phyloP scores from a whole-genome alignment of 2,797 vertebrate species.

The Margarornis squamiger region DNA sequence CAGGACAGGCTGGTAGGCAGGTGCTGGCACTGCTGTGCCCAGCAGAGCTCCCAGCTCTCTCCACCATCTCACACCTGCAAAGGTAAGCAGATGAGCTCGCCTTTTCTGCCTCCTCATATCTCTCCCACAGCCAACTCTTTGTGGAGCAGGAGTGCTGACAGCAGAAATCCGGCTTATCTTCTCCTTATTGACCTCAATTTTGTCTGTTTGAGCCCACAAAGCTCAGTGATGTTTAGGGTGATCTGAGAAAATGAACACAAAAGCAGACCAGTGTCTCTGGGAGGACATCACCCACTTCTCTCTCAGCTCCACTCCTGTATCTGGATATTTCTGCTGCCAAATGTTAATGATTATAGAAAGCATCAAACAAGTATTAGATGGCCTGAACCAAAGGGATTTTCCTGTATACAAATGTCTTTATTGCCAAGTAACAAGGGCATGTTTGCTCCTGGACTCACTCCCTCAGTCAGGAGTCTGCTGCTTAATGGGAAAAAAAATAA shows the following conservation, averaged over 20 bases:
- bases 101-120: not conserved
- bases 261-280: accelerated
- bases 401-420: not conserved
- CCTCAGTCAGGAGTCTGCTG: not conserved
- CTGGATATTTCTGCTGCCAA: not conserved
- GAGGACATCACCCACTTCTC: not conserved
- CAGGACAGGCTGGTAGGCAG: accelerated
- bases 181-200: not conserved
- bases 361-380: not conserved
- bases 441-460: not conserved
- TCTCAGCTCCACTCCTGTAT: not conserved
- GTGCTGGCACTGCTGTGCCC: not conserved
- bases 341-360: not conserved
- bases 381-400: not conserved
- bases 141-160: not conserved
- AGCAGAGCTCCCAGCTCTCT: accelerated
- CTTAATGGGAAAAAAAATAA: not conserved
- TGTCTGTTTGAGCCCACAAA: not conserved
- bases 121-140: not conserved
- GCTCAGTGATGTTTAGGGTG: not conserved
- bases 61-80: not conserved
- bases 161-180: not conserved
- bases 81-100: not conserved
- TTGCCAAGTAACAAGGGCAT: not conserved
- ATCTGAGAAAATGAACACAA: not conserved